phyloP scores from a whole-genome alignment of 37 sponge, comb jelly and placozoan genomes.

The Chondrosia reniformis region DNA sequence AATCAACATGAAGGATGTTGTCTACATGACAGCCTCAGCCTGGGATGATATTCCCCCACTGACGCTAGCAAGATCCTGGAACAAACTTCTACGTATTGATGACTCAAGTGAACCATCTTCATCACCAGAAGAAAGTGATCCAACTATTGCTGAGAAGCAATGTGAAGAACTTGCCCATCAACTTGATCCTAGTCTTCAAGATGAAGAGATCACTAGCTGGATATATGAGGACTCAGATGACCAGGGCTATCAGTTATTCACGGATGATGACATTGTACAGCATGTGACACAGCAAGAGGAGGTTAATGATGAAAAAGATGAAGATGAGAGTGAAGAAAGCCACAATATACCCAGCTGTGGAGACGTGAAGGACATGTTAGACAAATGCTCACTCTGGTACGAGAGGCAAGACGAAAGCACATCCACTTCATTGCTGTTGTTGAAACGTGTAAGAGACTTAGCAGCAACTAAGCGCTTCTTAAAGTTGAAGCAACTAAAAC shows the following conservation, averaged over 20 bases:
- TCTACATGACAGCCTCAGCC: conserved; percentile 25
- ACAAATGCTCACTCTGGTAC: conserved; percentile 21
- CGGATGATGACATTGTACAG: conserved; percentile 32
- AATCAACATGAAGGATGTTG: conserved; percentile 34
- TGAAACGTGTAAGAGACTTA: conserved; percentile 2
- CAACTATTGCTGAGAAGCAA: background rate
- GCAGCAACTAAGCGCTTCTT: conserved; percentile 17
- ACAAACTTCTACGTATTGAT: conserved; percentile 14
- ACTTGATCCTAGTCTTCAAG: background rate
- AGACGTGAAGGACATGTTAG: conserved; percentile 17
- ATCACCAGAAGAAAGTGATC: conserved; percentile 11
- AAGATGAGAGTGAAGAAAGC: conserved; percentile 9
- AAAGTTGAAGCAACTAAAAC: conserved; percentile 20
- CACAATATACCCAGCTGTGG: conserved; percentile 19
- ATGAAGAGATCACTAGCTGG: conserved; percentile 30
- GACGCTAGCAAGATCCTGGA: conserved; percentile 33
- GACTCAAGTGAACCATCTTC: conserved; percentile 11
- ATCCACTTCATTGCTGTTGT: conserved; percentile 23
- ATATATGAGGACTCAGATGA: conserved; percentile 13
- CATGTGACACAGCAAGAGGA: conserved; percentile 15
- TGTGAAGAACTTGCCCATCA: conserved; percentile 10
- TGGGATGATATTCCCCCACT: conserved; percentile 21
- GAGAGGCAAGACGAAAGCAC: conserved; percentile 27
- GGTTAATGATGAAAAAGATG: conserved; percentile 16
- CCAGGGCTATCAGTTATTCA: conserved; percentile 20